Evolutionary conservation across 2,888 invertebrate genomes (phyloP), one percentile per base, ranked within the genome.

Genomic region (Drosophila setosimentum): DNA sequence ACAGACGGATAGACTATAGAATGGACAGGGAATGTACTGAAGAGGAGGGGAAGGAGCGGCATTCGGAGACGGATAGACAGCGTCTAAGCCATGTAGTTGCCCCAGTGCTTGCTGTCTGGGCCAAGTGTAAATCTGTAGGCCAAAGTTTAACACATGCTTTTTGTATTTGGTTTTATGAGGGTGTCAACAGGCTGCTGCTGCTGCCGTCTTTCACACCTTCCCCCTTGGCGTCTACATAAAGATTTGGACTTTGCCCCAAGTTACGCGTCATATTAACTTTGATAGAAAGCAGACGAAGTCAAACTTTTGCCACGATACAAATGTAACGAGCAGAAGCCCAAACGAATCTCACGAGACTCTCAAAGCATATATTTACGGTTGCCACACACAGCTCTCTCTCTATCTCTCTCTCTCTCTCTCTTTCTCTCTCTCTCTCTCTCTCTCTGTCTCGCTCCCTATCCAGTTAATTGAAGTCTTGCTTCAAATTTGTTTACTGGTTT

Each of bases 71-170:
- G 49, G 59, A 70, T 51, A 60, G 68, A 55, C 60, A 60, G 37
- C 57, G 60, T 65, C 73, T 73, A 76, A 77, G 77, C 73, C 65
- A 27, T 73, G 73, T 63, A 59, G 67, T 58, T 54, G 53, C 6
- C 33, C 42, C 69, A 53, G 61, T 53, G 75, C n/a, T 59, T 45
- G 50, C 72, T 53, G 78, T 70, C 78, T 78, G 68, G 68, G 69
- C 64, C 78, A 74, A 78, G 75, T 65, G 75, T 68, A 78, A 78
- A 71, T 75, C 78, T 67, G 57, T 75, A 59, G 79, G 62, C 71
- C 75, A 75, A 70, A 78, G 71, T 42, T 78, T 18, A 69, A 78
- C 79, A 78, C 72, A 78, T 78, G 78, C 72, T 78, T 78, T 78
- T 75, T 78, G 78, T 78, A 73, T 78, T 74, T 78, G 75, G 61